A percentile compares a stretch with the other conserved stretches of the same genome.
These are phyloP conservation scores for Folsomia manolachei DNA, from an alignment of 2,888 invertebrate genomes.

Conservation along the genomic window DNA sequence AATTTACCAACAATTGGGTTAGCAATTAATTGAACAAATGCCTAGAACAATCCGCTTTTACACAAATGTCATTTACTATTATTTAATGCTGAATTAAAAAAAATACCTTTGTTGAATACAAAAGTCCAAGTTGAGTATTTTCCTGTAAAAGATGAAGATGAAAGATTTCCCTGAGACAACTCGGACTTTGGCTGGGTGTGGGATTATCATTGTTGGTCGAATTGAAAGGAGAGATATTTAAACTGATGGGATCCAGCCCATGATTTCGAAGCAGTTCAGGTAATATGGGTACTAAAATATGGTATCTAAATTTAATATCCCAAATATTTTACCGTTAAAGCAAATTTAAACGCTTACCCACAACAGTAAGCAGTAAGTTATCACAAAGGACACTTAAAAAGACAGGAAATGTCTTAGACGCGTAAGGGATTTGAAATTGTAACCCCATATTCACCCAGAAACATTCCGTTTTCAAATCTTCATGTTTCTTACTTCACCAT, in stretches of 20 bases:
- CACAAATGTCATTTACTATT: too few relatives aligned
- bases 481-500: conserved; percentile 13
- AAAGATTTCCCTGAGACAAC: conserved; percentile 32
- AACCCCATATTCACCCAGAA: not conserved
- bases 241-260: conserved; percentile 20
- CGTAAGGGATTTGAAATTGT: not conserved
- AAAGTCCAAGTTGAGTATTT: conserved; percentile 66
- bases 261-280: conserved; percentile 58
- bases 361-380: conserved; percentile 81
- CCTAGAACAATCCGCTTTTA: too few relatives aligned
- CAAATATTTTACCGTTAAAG: too few relatives aligned
- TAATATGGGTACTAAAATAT: conserved; percentile 70
- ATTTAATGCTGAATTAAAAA: too few relatives aligned
- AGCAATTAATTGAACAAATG: conserved; percentile 72
- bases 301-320: too few relatives aligned
- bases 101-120: conserved; percentile 57
- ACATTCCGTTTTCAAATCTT: too few relatives aligned
- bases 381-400: conserved; percentile 57
- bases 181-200: conserved; percentile 5
- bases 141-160: conserved; percentile 56
- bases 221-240: conserved; percentile 16
- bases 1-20: conserved; percentile 73
- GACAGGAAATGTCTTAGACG: conserved; percentile 39
- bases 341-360: conserved; percentile 65
- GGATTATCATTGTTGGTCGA: not conserved